These are phyloP conservation scores for Euura lappo DNA, from an alignment of 1,140 invertebrate genomes.

Conservation along the genomic window DNA sequence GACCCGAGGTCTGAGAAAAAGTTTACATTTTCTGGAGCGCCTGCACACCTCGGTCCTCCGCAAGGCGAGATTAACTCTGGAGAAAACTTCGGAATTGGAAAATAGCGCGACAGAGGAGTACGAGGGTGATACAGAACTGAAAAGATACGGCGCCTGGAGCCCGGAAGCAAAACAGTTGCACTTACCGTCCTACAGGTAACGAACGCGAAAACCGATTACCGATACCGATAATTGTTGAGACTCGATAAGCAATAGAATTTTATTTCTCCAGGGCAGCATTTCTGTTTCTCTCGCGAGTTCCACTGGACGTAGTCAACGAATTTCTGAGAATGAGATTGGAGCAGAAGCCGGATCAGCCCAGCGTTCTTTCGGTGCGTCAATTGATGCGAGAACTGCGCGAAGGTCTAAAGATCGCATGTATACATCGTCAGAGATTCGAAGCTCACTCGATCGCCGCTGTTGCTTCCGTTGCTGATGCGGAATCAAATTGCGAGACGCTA, in stretches of 20 bases:
- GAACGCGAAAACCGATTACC: slow-evolving; percentile 13
- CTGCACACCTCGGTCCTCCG: slow-evolving; percentile 70
- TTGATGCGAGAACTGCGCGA: slow-evolving; percentile 88
- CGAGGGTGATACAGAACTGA: slow-evolving; percentile 62
- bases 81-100: slow-evolving; percentile 58
- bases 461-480: slow-evolving; percentile 58
- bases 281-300: slow-evolving; percentile 82
- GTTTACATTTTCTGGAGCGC: slow-evolving; percentile 75
- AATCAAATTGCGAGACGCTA: slow-evolving; percentile 52
- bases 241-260: neutral
- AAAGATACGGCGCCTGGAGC: slow-evolving; percentile 78
- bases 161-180: slow-evolving; percentile 75
- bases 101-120: slow-evolving; percentile 52
- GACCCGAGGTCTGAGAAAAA: slow-evolving; percentile 82
- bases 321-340: slow-evolving; percentile 84
- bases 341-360: slow-evolving; percentile 82
- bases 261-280: slow-evolving; percentile 67
- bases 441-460: slow-evolving; percentile 73
- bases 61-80: slow-evolving; percentile 73
- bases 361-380: slow-evolving; percentile 83
- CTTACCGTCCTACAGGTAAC: slow-evolving; percentile 77
- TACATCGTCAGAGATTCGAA: slow-evolving; percentile 77
- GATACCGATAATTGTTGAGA: slow-evolving; percentile 6
- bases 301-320: slow-evolving; percentile 87
- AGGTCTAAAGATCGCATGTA: slow-evolving; percentile 78